Evolutionary conservation across 2,888 invertebrate genomes (phyloP), one percentile per base, ranked within the genome.

Genomic region (Minunthozetes semirufus): DNA sequence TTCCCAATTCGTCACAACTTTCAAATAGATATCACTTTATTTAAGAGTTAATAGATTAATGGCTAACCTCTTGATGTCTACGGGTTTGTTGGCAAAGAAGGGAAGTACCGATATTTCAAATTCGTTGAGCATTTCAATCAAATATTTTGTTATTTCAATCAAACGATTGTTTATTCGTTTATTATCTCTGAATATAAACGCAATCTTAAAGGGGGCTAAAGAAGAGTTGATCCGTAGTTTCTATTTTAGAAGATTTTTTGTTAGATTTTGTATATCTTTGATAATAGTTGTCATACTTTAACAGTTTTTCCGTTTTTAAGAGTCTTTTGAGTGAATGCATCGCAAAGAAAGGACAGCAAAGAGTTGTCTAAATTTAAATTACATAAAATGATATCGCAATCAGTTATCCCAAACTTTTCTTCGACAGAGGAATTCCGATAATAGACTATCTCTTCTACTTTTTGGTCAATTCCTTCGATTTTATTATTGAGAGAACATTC

Each of bases 1-100:
- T 68, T 1, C 68, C 68, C 46, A 68, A 68, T 68, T 68, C 68
- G 42, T 68, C 68, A 17, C 17, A 68, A 46, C 68, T 68, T n/a
- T 56, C 19, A 19, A 53, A 56, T 56, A 17, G 1, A 22, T n/a
- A 22, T 56, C 25, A 59, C 25, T 22, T 59, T 27, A 22, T 27
- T 27, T 13, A 27, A 27, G 22, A 59, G 19, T 59, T 9, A 22
- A 22, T 66, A 19, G 1, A 42, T 25, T 46, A 17, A 22, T 6
- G 15, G 6, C 46, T 68, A 9, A 68, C 68, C 68, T 68, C n/a
- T 68, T 46, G n/a, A 68, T 46, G 19, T 42, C 8, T 22, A 68
- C 46, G 3, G 13, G 22, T 13, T 46, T 42, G 17, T 68, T 46
- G 17, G 68, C 42, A 19, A 22, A n/a, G 22, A 68, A 68, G 3